Conservation (phyloP, 2,113 vertebrate species). For the Mormyrus lacerda region DNA sequence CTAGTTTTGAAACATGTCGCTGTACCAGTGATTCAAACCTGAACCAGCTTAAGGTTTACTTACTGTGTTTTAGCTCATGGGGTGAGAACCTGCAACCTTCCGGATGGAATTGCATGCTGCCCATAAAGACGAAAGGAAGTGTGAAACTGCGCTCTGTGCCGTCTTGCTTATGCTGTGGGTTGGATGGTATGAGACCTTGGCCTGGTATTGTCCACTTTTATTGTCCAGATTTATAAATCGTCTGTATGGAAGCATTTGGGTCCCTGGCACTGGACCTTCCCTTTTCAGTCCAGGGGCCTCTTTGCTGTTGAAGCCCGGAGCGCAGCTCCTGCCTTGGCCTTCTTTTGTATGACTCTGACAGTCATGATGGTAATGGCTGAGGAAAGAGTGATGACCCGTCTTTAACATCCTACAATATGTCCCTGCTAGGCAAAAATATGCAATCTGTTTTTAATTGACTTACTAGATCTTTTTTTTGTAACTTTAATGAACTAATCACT, state of each 20-base stretch:
- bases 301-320: not conserved
- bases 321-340: not conserved
- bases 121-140: not conserved
- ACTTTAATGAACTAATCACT: not conserved
- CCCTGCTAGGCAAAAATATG: not conserved
- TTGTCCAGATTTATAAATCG: not conserved
- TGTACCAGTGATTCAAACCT: not conserved
- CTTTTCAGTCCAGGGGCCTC: not conserved
- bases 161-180: not conserved
- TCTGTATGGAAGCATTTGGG: not conserved
- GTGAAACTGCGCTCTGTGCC: not conserved
- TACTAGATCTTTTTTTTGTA: not conserved
- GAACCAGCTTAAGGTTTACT: not conserved
- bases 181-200: not conserved
- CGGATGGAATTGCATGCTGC: not conserved
- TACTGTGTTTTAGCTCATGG: not conserved
- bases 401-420: not conserved
- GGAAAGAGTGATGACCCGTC: not conserved
- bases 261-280: not conserved
- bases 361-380: not conserved
- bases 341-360: not conserved
- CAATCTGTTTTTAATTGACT: not conserved
- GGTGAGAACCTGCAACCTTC: not conserved
- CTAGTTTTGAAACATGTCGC: not conserved
- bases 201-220: not conserved